Evolutionary conservation across 1,140 invertebrate species (phyloP), one percentile per base, ranked within the genome.

Genomic region (Papilio dardanus): DNA sequence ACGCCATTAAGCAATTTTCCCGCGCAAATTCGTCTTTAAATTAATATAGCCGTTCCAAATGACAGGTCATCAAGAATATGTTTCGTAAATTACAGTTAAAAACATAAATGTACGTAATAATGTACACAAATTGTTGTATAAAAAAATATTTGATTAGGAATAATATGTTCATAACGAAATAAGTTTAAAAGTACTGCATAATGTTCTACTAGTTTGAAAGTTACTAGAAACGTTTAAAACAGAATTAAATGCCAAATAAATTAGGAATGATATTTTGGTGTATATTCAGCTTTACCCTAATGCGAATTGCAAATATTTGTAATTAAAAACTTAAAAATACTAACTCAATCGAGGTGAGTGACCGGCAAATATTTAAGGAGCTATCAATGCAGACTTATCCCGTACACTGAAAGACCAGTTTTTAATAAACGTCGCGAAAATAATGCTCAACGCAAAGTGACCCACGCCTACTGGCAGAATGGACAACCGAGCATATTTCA

Each of bases 401-500:
- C 66, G 76, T 68, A 74, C 75, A 69, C 46, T 80, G 76, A 89
- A 81, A 80, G 85, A 77, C 74, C 76, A 86, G 83, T 84, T 86
- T 88, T 73, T 75, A 69, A 74, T 73, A 79, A 78, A 75, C 69
- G 37, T 46, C 73, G 71, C 62, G 80, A 79, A 81, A 80, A 78
- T 77, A 74, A 79, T 83, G 81, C 79, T 78, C 80, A 73, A 79
- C 75, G 77, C 79, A 87, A 62, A 84, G 79, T 88, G 88, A 89
- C 89, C 91, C 88, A 90, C 89, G 89, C 91, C 91, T 91, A 89
- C 88, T 83, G 80, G 79, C 83, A 79, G 77, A 81, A 83, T 84
- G 88, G 85, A 88, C 88, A 88, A 84, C 85, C 84, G 85, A 83
- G 86, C 88, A 89, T 92, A 92, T 90, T 88, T 92, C 87, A 88